Evolutionary conservation across 1,140 invertebrate genomes (phyloP), one percentile per base, ranked within the genome.

Genomic region (Reticulitermes speratus): DNA sequence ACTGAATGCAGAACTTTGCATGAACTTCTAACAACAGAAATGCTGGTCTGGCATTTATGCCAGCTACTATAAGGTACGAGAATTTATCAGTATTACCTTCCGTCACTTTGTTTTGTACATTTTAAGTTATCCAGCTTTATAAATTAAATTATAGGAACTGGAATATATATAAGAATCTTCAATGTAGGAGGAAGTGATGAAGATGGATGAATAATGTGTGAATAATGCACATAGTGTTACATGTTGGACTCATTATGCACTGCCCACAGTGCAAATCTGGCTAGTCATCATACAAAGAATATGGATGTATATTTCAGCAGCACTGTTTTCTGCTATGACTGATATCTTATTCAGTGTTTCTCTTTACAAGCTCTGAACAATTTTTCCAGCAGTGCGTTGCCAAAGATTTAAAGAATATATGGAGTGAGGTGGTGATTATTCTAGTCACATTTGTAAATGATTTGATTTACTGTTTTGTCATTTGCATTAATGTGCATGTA

Each of bases 281-380:
- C 65, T 75, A 75, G 65, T 75, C 65, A 65, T 14, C 65, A 30
- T 30, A 19, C 65, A 75, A 75, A 75, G 65, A 75, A 16, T 30
- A 30, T 25, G 65, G 65, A 75, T 75, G 65, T n/a, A 30, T 75
- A 75, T n/a, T 30, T 30, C 25, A 75, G n/a, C 25, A 75, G n/a
- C 65, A n/a, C n/a, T 75, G n/a, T 75, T 75, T 75, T 75, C 65
- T 75, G n/a, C 30, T 75, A 55, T 55, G 65, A 75, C 65, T 75
- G 65, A 30, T 75, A n/a, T 30, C 65, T n/a, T 30, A 75, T 75
- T 75, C 65, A 75, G n/a, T 75, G 65, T 75, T 75, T 75, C 65
- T 75, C 25, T 75, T n/a, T 75, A 75, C 19, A 16, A 55, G 52
- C 14, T 19, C 14, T 55, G 52, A 55, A 55, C 52, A 55, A 55